Evolutionary conservation across 2,888 invertebrate genomes (phyloP), one percentile per base, ranked within the genome.

Genomic region (Galerucella pusilla): DNA sequence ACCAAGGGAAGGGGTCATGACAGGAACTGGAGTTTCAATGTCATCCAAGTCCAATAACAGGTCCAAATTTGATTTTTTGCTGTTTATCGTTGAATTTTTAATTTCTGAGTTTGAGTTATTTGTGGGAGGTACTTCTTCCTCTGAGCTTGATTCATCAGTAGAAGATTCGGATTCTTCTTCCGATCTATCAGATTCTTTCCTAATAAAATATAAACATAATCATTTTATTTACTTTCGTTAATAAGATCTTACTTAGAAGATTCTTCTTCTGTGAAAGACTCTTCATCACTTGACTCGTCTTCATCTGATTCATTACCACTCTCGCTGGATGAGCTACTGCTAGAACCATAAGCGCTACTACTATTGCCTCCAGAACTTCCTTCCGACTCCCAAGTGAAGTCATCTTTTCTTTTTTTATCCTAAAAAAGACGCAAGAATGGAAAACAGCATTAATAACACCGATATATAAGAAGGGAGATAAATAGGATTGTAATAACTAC

Each of bases 1-100:
- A 63, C 95, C 95, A 52, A 93, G 88, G 0, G 95, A 95, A 77
- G 96, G 96, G 49, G 95, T 95, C 92, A 96, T 92, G 12, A 94
- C 91, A 65, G 95, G 94, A 78, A 93, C 88, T 76, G 91, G 90
- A 57, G 93, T 91, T 73, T 92, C 92, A 89, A 91, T 89, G 81
- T 91, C 91, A 85, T 94, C 95, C 79, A 97, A 88, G 85, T 97
- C 97, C 57, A 97, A 86, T 11, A 97, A 88, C 16, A 97, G 88
- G 87, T 97, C 97, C 78, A 96, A 87, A 88, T 96, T 96, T 6
- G 93, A 90, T 82, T 90, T 91, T 11, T 79, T 75, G 45, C 75
- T 74, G n/a, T 70, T 71, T 14, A 73, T 35, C 16, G 60, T 42
- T 52, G 67, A 75, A 16, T 74, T 46, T 54, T 63, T 11, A 61